Percentiles rank a stretch among this genome's conserved stretches.
These are phyloP conservation scores for Drosophila subpulchrella DNA, from an alignment of 1,140 invertebrate genomes.

Conservation along the genomic window DNA sequence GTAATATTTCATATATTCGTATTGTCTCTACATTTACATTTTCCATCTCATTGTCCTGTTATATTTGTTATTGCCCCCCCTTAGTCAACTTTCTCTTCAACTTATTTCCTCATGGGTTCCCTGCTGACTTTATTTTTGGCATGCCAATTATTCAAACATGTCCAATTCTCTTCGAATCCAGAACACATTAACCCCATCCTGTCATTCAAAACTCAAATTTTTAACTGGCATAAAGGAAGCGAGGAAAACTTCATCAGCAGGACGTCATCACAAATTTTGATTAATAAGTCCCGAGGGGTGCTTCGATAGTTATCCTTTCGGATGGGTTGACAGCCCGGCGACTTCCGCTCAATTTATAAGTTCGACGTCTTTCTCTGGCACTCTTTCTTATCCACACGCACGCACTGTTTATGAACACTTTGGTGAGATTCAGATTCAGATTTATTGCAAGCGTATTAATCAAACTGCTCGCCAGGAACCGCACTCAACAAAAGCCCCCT, in stretches of 20 bases:
- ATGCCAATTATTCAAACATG: slow-evolving; percentile 11
- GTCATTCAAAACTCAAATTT: slow-evolving; percentile 9
- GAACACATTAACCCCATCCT: background rate
- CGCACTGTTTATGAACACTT: slow-evolving; percentile 34
- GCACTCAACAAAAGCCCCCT: slow-evolving; percentile 27
- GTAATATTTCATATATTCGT: too few species aligned
- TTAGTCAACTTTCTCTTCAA: background rate
- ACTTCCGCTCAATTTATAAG: slow-evolving; percentile 37
- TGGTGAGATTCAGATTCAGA: slow-evolving; percentile 24
- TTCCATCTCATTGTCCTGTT: background rate
- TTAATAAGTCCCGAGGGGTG: slow-evolving; percentile 19
- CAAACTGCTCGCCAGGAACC: slow-evolving; percentile 34
- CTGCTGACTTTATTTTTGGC: slow-evolving; percentile 3
- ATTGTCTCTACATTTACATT: background rate
- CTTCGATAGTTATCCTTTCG: slow-evolving; percentile 36
- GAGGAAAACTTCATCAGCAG: slow-evolving; percentile 32
- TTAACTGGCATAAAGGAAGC: slow-evolving; percentile 1
- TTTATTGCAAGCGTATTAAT: slow-evolving; percentile 61
- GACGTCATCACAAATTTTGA: slow-evolving; percentile 35
- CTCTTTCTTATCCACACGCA: background rate
- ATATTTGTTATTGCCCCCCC: background rate
- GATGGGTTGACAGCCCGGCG: slow-evolving; percentile 29
- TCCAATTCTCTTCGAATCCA: background rate
- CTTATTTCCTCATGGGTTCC: background rate
- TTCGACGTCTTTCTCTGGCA: slow-evolving; percentile 19